Conservation (phyloP, 1,140 invertebrate species). For the Microplitis demolitor region DNA sequence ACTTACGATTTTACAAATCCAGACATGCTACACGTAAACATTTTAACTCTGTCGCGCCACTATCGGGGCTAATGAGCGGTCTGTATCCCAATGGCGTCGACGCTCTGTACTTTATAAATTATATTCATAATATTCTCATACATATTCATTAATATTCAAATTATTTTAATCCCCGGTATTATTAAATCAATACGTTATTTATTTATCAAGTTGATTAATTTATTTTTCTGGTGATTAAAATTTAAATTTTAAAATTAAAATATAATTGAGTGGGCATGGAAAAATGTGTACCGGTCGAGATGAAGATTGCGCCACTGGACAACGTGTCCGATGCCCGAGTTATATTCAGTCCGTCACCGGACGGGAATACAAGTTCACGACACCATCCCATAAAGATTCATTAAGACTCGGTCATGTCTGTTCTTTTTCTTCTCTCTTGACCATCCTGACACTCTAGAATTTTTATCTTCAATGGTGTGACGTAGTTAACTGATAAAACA, state of each 20-base stretch:
- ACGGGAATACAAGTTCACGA: slow-evolving; percentile 62
- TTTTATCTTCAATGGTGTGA: neutral
- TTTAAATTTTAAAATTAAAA: neutral
- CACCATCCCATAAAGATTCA: slow-evolving; percentile 63
- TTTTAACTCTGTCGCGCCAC: slow-evolving; percentile 37
- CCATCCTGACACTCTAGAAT: slow-evolving; percentile 53
- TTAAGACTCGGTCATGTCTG: slow-evolving; percentile 52
- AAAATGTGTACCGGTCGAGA: neutral
- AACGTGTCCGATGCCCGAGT: slow-evolving; percentile 34
- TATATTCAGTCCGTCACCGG: slow-evolving; percentile 57
- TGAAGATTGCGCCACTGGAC: slow-evolving; percentile 51
- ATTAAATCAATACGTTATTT: no score
- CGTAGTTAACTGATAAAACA: no score
- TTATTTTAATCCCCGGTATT: no score
- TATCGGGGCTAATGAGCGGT: slow-evolving; percentile 51
- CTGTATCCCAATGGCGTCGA: slow-evolving; percentile 44
- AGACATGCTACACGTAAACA: slow-evolving; percentile 35
- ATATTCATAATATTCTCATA: neutral
- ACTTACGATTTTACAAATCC: slow-evolving; percentile 44
- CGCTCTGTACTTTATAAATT: neutral
- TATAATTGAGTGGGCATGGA: neutral
- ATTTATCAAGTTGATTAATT: no score
- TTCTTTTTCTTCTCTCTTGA: slow-evolving; percentile 52
- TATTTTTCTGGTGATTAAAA: no score
- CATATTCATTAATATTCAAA: slow-evolving; percentile 1